Evolutionary conservation across 2,888 invertebrate genomes (phyloP).

Genomic region (Kryphioiulus occultus): DNA sequence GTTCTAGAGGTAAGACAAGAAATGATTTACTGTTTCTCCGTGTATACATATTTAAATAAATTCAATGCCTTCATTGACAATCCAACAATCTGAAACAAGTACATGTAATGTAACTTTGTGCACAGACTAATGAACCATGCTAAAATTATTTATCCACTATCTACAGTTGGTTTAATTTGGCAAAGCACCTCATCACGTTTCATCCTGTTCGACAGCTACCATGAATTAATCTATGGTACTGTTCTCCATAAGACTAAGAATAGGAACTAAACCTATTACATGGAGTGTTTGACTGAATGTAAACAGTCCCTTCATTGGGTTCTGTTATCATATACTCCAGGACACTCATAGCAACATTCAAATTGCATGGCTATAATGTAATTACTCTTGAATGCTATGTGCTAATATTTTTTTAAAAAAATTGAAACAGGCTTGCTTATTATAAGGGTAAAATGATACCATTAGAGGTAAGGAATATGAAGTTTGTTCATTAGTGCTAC

Average conservation of each 20-base stretch:
- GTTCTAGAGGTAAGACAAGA: too few species aligned
- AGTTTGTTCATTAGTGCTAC: not conserved
- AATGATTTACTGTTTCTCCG: too few species aligned
- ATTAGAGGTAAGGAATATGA: not conserved
- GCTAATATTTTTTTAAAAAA: too few species aligned
- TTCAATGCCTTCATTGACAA: too few species aligned
- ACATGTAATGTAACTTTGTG: not conserved
- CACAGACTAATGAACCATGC: not conserved
- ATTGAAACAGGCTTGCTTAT: not conserved
- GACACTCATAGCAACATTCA: not conserved
- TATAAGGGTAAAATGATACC: not conserved
- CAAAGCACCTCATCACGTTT: not conserved
- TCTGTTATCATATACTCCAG: not conserved
- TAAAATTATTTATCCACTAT: not conserved
- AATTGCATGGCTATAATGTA: too few species aligned
- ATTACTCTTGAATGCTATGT: too few species aligned
- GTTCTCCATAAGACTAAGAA: not conserved
- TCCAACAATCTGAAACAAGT: too few species aligned
- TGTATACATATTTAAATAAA: too few species aligned
- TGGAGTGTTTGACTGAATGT: not conserved
- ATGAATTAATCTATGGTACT: not conserved
- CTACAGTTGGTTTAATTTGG: not conserved
- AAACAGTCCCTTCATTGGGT: constrained; percentile 6
- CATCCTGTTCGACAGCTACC: not conserved
- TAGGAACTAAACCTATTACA: not conserved